These are phyloP conservation scores for Papilio demoleus DNA, from an alignment of 2,888 invertebrate genomes.

Conservation along the genomic window DNA sequence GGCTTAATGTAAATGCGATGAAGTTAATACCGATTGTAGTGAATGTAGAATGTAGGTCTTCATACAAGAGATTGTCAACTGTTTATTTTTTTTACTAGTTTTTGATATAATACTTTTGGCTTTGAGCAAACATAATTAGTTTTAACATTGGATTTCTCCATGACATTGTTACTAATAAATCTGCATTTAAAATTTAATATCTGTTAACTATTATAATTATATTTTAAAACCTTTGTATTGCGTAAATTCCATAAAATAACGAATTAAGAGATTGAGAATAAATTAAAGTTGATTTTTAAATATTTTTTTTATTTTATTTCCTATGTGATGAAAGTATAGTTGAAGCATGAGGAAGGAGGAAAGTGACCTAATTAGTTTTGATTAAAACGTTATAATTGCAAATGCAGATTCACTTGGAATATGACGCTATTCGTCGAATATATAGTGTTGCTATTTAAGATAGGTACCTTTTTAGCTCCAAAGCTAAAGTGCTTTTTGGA, in stretches of 20 bases:
- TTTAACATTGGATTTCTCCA: conserved; percentile 66
- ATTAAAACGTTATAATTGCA: too few species aligned
- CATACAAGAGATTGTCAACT: conserved; percentile 52
- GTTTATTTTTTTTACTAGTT: conserved; percentile 49
- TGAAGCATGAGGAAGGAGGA: background rate
- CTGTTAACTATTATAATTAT: conserved; percentile 80
- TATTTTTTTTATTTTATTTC: conserved; percentile 46
- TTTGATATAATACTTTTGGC: conserved; percentile 52
- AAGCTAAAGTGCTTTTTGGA: too few species aligned
- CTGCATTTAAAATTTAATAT: conserved; percentile 81
- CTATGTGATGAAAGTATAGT: background rate
- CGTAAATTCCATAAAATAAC: conserved; percentile 78
- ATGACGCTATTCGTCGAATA: too few species aligned
- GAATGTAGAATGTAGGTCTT: conserved; percentile 62
- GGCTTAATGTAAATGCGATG: conserved; percentile 65
- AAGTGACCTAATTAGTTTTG: too few species aligned
- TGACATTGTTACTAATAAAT: conserved; percentile 76
- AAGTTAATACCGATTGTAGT: conserved; percentile 70
- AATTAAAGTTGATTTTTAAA: conserved; percentile 82
- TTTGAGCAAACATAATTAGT: conserved; percentile 50
- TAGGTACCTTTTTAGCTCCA: too few species aligned
- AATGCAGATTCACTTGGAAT: background rate
- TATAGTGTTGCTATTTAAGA: too few species aligned
- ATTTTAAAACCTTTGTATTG: conserved; percentile 80
- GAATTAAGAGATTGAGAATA: conserved; percentile 77